These are phyloP conservation scores for Furcifer pardalis DNA, from an alignment of 2,797 vertebrate species.

Conservation along the genomic window DNA sequence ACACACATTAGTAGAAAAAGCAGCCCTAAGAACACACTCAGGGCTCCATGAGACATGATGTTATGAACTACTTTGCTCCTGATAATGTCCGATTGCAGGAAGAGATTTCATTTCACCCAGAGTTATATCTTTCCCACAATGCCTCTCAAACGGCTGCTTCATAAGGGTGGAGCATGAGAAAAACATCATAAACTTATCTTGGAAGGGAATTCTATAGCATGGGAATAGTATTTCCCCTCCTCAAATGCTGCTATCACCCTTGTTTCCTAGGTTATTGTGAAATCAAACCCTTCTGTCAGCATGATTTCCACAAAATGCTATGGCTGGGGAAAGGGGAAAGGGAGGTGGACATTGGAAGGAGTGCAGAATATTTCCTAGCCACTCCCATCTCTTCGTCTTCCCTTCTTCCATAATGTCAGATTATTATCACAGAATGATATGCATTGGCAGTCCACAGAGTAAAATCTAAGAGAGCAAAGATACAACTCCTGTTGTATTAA, in stretches of 20 bases:
- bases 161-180: too few species aligned
- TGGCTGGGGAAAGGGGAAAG: neutral
- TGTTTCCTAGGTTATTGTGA: neutral
- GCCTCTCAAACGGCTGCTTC: too few species aligned
- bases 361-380: neutral
- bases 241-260: too few species aligned
- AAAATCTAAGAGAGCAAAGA: neutral
- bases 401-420: neutral
- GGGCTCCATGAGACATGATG: neutral
- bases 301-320: neutral
- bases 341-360: neutral
- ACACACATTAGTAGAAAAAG: neutral
- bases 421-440: neutral
- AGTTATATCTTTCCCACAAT: neutral
- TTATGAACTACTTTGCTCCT: neutral
- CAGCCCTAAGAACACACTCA: neutral
- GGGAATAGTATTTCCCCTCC: too few species aligned
- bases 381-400: too few species aligned
- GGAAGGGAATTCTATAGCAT: too few species aligned
- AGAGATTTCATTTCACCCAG: neutral
- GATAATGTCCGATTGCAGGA: neutral
- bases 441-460: neutral
- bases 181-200: too few species aligned
- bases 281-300: neutral
- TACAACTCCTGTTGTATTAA: neutral